Evolutionary conservation across 1,140 invertebrate genomes (phyloP), one percentile per base, ranked within the genome.

Genomic region (Halesus radiatus): DNA sequence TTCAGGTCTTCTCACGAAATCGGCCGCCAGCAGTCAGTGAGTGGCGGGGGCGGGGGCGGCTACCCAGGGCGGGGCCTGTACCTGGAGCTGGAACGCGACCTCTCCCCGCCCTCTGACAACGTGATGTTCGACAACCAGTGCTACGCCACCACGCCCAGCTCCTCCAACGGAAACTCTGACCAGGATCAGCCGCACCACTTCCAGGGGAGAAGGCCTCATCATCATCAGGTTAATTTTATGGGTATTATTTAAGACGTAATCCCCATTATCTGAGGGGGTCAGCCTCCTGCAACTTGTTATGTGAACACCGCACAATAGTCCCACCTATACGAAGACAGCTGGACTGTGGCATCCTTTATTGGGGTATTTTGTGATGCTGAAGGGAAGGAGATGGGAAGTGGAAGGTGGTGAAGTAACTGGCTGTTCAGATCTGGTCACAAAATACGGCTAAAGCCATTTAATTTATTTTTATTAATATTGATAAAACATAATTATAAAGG

Each of bases 71-170:
- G 92, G 29, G 92, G 94, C 80, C 90, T 96, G 79, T 97, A 96
- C 87, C 91, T 97, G 88, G 96, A 97, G 90, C 92, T 96, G 88
- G 95, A 96, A 87, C 90, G 94, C 73, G 95, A 96, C 85, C 90
- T 94, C 81, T 97, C 96, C 7, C 96, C 96, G 77, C 95, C 96
- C 3, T 97, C 96, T 64, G 96, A 98, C 87, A 96, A 97, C 87
- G 95, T 96, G 29, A 94, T 97, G 87, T 97, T 97, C 88, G 96
- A 98, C 91, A 96, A 97, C 89, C 95, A 96, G 85, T 97, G 96
- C 89, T 98, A 97, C 89, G 96, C 96, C 16, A 97, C 96, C 15
- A 97, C 96, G 45, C 96, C 96, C 18, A 96, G 95, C 84, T 97
- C 96, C 26, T 96, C 95, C 85, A 96, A 96, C 84, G 95, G 95